Percentiles rank a stretch among this genome's conserved stretches.
Conservation (phyloP, 2,113 vertebrate genomes). For the Collichthys lucidus region DNA sequence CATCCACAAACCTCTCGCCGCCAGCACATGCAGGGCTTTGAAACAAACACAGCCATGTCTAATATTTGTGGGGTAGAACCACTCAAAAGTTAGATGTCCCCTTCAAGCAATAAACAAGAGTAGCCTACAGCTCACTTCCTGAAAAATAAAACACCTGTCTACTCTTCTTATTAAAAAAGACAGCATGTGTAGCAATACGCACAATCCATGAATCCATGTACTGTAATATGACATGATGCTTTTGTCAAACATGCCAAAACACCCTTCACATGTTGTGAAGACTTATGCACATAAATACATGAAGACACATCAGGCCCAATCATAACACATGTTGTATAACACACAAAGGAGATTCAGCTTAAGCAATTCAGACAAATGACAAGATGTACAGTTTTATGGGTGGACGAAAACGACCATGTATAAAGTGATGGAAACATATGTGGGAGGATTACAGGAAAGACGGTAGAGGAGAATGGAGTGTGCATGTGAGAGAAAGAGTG, state of each 20-base stretch:
- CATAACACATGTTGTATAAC: neutral
- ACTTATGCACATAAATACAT: neutral
- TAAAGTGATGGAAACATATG: slow-evolving; percentile 2
- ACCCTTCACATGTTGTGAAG: neutral
- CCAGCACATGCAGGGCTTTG: neutral
- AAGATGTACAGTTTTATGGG: slow-evolving; percentile 7
- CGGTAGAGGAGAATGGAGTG: neutral
- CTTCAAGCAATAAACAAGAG: slow-evolving; percentile 5
- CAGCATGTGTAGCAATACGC: neutral
- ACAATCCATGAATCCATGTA: neutral
- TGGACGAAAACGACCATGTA: neutral
- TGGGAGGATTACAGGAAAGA: slow-evolving; percentile 28
- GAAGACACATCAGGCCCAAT: neutral
- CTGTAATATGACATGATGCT: neutral
- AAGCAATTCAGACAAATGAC: slow-evolving; percentile 3
- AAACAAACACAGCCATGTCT: neutral
- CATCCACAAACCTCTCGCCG: neutral
- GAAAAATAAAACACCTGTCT: neutral
- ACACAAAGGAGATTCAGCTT: neutral
- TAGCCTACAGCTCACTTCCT: neutral
- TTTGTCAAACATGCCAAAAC: neutral
- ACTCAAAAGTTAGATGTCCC: neutral
- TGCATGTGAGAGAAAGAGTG: slow-evolving; percentile 4
- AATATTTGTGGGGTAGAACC: neutral
- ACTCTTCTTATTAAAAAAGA: slow-evolving; percentile 12